Base-by-base conservation (phyloP, 2,797 vertebrate species). In the Mionectes olivaceus region DNA sequence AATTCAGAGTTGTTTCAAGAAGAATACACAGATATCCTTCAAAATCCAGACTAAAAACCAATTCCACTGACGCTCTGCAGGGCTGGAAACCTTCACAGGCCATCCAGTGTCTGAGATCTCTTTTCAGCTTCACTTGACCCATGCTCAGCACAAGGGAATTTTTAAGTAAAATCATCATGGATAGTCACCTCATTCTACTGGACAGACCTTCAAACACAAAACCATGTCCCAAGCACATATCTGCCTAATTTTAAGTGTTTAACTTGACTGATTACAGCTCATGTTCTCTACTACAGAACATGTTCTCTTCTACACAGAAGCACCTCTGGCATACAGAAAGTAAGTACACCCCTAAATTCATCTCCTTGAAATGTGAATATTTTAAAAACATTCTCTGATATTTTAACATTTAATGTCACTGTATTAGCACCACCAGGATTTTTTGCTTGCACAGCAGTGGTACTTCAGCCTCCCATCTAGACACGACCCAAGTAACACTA, bases 1-100 rank as follows among this genome's bases (percentile, higher is more conserved):
- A 91, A 95, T 68, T 28, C 89, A 60, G 76, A 88, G 67, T 35
- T 35, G 28, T 88, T 94, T 68, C 85, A 52, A 87, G 63, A 11
- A 80, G 73, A 89, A 83, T 44, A 39, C 35, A 46, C 13, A 23
- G 47, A 50, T 65, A 57, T 28, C 23, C 53, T 83, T 80, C 71
- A 89, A 79, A 87, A 76, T 49, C 69, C 89, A 70, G 55, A 30
- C 60, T 81, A n/a, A 89, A 69, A 83, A 25, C 32, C 10, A 19
- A 68, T 50, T 49, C 35, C 46, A 27, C 19, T 74, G 25, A 24
- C 15, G 32, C 39, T 80, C 35, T 41, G 32, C 14, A 60, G 1
- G 17, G 39, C 25, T 87, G 49, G 50, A 55, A 84, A 50, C 15
- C 46, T 59, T 37, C 43, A 59, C 28, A 77, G 41, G 30, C 52